A percentile compares a stretch with the other conserved stretches of the same genome.
These are phyloP conservation scores for Pinctada fucata DNA, from an alignment of 2,888 invertebrate species.

Conservation along the genomic window DNA sequence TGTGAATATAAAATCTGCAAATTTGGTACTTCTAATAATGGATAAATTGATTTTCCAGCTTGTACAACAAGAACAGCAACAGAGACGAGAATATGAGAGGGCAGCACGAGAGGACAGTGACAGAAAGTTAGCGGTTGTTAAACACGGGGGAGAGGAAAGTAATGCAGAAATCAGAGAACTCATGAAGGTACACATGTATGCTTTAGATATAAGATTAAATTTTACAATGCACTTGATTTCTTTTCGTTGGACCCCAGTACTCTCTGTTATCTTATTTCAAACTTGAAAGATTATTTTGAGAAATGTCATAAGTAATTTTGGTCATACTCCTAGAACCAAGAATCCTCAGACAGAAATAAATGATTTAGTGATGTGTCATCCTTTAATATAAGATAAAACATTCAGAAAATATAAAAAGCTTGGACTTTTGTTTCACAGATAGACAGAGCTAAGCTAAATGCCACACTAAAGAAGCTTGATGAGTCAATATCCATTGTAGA, in stretches of 20 bases:
- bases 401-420: too few species aligned
- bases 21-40: too few species aligned
- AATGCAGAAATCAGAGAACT: constrained; percentile 61
- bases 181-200: constrained; percentile 56
- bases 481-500: constrained; percentile 75
- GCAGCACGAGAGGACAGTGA: constrained; percentile 67
- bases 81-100: constrained; percentile 67
- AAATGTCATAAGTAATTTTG: too few species aligned
- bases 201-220: not conserved
- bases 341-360: too few species aligned
- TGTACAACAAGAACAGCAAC: constrained; percentile 67
- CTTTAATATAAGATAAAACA: too few species aligned
- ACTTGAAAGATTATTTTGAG: too few species aligned
- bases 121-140: constrained; percentile 64
- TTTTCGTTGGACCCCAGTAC: too few species aligned
- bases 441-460: constrained; percentile 70
- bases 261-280: too few species aligned
- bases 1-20: too few species aligned
- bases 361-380: too few species aligned
- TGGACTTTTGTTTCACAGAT: not conserved
- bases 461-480: constrained; percentile 73
- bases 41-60: constrained; percentile 48
- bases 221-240: not conserved
- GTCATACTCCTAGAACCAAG: too few species aligned
- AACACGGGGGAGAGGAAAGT: constrained; percentile 68